A percentile compares a stretch with the other conserved stretches of the same genome.
phyloP scores from a whole-genome alignment of 2,797 vertebrate genomes.

The Kryptolebias ocellatus region DNA sequence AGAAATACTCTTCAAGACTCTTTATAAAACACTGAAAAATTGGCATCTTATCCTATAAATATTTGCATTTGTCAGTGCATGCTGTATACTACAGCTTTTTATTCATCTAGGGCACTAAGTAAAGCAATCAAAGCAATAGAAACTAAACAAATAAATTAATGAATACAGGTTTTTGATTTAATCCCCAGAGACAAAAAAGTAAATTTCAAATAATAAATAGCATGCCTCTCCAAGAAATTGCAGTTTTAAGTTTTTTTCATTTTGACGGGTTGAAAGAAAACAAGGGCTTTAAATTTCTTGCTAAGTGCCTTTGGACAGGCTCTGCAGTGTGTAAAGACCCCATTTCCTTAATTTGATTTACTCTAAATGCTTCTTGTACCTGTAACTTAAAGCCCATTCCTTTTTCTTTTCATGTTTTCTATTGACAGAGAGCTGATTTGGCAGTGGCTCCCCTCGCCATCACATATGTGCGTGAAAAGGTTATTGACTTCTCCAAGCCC shows the following conservation, averaged over 20 bases:
- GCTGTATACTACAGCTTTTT: background rate
- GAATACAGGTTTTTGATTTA: background rate
- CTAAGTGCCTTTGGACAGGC: conserved; percentile 71
- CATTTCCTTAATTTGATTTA: conserved; percentile 85
- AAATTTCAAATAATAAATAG: background rate
- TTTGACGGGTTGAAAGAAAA: conserved; percentile 38
- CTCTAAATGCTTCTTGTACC: conserved; percentile 73
- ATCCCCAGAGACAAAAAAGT: conserved; percentile 9
- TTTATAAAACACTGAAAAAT: too few species aligned
- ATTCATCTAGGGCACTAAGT: background rate
- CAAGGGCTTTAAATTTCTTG: conserved; percentile 73
- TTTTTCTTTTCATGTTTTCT: conserved; percentile 80
- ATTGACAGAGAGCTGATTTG: conserved; percentile 96
- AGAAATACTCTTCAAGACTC: background rate
- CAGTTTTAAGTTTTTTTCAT: background rate
- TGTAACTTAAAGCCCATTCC: conserved; percentile 78
- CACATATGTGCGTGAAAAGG: conserved; percentile 98
- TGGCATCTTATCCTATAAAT: too few species aligned
- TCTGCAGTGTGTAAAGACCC: conserved; percentile 70
- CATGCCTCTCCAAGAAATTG: too few species aligned
- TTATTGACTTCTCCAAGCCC: conserved; percentile 99
- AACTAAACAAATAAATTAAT: conserved; percentile 38
- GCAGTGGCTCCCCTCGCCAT: conserved; percentile 97
- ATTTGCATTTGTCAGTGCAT: background rate
- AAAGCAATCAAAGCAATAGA: conserved; percentile 2